Conservation (phyloP, 1,140 invertebrate genomes). For the Tachypleus tridentatus region DNA sequence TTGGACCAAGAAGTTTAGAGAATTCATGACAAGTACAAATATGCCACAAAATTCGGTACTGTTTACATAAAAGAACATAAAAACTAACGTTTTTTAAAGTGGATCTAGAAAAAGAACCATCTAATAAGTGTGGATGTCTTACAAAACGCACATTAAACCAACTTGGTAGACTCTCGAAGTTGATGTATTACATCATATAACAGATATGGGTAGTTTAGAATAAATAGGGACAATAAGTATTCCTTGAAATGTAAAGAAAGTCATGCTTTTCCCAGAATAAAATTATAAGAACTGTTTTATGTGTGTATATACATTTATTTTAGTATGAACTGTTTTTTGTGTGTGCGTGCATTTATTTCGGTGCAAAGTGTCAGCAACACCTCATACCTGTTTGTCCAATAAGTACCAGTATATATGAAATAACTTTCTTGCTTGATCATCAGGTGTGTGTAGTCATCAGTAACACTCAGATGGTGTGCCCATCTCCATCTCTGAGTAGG, state of each 20-base stretch:
- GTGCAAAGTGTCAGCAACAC: neutral
- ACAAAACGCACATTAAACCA: no score
- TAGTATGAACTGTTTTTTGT: neutral
- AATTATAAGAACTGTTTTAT: neutral
- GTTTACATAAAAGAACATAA: neutral
- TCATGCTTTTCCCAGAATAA: neutral
- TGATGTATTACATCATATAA: no score
- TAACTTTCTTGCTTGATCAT: neutral
- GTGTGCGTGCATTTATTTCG: neutral
- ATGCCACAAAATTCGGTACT: neutral
- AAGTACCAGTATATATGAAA: neutral
- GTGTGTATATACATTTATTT: neutral
- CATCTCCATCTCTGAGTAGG: slow-evolving; percentile 61
- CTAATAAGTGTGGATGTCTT: no score
- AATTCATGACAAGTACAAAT: neutral
- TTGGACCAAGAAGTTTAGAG: neutral
- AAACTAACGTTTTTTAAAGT: no score
- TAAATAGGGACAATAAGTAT: no score
- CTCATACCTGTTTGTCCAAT: neutral
- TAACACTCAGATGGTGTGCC: slow-evolving; percentile 85
- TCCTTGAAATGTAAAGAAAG: neutral
- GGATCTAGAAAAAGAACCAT: no score
- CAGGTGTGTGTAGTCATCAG: slow-evolving; percentile 63
- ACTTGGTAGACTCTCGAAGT: no score
- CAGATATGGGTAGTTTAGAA: no score